phyloP scores from a whole-genome alignment of 2,888 invertebrate genomes.

The Ethmia dodecea region DNA sequence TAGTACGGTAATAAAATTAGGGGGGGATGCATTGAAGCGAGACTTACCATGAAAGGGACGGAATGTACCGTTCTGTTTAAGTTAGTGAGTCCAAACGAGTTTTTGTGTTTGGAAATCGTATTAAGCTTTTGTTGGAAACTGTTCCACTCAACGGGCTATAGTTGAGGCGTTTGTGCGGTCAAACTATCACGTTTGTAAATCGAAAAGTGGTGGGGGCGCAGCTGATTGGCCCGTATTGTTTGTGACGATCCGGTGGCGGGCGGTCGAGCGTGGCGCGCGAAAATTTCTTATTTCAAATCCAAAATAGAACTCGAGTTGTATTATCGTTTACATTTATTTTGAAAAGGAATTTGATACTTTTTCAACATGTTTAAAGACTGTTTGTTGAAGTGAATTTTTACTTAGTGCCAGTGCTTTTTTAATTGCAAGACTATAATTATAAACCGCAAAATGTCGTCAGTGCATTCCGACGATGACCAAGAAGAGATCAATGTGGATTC shows the following conservation, averaged over 20 bases:
- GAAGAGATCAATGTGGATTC: conserved; percentile 83
- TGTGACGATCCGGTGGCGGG: conserved; percentile 56
- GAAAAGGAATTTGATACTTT: conserved; percentile 14
- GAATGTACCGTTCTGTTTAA: conserved; percentile 66
- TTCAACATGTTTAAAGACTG: conserved; percentile 22
- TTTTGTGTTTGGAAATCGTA: conserved; percentile 78
- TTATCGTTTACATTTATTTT: conserved; percentile 18
- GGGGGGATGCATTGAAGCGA: conserved; percentile 66
- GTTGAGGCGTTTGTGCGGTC: conserved; percentile 73
- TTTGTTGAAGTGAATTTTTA: conserved; percentile 21
- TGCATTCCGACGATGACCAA: conserved; percentile 80
- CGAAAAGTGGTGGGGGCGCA: conserved; percentile 59
- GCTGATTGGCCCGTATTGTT: conserved; percentile 69
- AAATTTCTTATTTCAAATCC: conserved; percentile 34
- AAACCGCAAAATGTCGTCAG: conserved; percentile 70
- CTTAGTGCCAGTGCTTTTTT: conserved; percentile 44
- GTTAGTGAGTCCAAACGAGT: conserved; percentile 75
- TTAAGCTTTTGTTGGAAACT: conserved; percentile 77
- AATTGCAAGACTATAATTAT: conserved; percentile 16
- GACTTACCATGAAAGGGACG: conserved; percentile 57
- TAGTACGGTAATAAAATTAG: conserved; percentile 24
- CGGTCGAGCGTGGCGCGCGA: conserved; percentile 59
- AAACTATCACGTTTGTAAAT: conserved; percentile 66
- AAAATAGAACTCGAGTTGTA: conserved; percentile 32
- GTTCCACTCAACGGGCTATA: conserved; percentile 74